Base-by-base conservation (phyloP, 30 jellyfish, hydroid and myxozoan genomes). In the Hydra vulgaris region DNA sequence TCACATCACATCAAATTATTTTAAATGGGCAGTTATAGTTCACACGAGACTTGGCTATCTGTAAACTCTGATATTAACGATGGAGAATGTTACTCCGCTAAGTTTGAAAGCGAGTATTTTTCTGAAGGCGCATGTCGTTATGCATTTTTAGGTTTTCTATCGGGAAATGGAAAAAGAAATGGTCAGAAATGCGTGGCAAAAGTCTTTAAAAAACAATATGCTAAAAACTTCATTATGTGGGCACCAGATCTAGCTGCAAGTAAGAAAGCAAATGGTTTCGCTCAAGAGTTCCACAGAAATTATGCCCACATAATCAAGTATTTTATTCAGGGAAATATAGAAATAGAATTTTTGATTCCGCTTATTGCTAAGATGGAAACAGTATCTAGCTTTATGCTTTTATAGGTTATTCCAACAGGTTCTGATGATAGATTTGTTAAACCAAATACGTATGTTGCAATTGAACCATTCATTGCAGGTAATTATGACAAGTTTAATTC, bases 391-490 rank as follows among this genome's bases (percentile, higher is more conserved):
- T 40, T 40, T 12, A 3, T 12, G 8, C 12, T 40, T 5, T 12
- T 40, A 3, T 40, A 12, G 61, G 12, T 40, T 40, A 3, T 40
- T 12, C 61, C 61, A 40, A 3, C 12, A 5, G 5, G 5, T 40
- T 5, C 4, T 3, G 27, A 69, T 8, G 27, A 69, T 15, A 69
- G 27, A 15, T 20, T 3, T 20, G 27, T 69, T 8, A 23, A 21
- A 20, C 8, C 8, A 15, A 21, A 69, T 20, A 15, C 7, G 76
- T 69, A 20, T 69, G 76, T 69, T 20, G 76, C 76, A 20, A 69
- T 69, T 69, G 76, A 69, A 69, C 76, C 25, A 69, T 69, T 69
- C 15, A 69, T 69, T 69, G 5, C 25, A 5, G 76, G 76, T 8
- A 23, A 5, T 3, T 69, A 69, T 69, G 76, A 20, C 26, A 69